phyloP scores from a whole-genome alignment of 2,113 vertebrate species.

The Mohoua ochrocephala region DNA sequence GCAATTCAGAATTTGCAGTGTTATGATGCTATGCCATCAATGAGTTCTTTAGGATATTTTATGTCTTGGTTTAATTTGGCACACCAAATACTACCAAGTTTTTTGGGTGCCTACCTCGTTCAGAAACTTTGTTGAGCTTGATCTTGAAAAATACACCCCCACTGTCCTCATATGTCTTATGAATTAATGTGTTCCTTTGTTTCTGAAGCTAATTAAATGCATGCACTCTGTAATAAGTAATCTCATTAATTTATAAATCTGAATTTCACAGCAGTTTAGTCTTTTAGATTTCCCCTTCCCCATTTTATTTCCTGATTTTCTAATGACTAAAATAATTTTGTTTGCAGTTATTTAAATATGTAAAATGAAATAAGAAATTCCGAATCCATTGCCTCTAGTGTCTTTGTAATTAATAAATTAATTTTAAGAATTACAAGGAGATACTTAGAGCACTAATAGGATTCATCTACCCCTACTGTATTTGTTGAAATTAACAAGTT shows the following conservation, averaged over 20 bases:
- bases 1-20: not conserved
- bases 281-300: not conserved
- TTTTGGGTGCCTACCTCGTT: not conserved
- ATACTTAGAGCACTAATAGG: not conserved
- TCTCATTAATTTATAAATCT: slow-evolving; percentile 44
- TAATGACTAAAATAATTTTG: not conserved
- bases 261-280: slow-evolving; percentile 13
- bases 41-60: not conserved
- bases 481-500: not conserved
- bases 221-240: slow-evolving; percentile 44
- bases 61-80: not conserved
- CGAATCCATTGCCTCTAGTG: not conserved
- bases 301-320: not conserved
- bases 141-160: not conserved
- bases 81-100: not conserved
- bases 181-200: slow-evolving; percentile 25
- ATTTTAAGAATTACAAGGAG: not conserved
- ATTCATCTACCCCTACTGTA: not conserved
- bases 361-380: not conserved
- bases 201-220: slow-evolving; percentile 49
- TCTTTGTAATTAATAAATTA: not conserved
- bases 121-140: not conserved
- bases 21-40: not conserved
- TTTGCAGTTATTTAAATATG: not conserved
- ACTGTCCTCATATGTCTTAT: not conserved